Evolutionary conservation across 2,797 vertebrate species (phyloP).

Genomic region (Tapirus indicus): DNA sequence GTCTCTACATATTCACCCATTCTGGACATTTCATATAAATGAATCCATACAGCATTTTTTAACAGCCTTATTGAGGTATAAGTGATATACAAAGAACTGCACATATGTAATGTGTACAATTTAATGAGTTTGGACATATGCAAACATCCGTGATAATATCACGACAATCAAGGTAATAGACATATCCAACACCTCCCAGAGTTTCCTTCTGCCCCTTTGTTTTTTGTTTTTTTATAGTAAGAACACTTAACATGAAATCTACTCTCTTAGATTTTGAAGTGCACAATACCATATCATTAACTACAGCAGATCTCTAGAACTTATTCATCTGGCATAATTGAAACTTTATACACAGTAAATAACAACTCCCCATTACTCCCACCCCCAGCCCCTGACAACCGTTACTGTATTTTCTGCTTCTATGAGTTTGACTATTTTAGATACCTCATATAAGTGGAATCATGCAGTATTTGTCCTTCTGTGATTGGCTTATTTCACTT

Average conservation of each 20-base stretch:
- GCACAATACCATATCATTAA: neutral
- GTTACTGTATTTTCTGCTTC: neutral
- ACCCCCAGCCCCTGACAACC: neutral
- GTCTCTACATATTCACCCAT: neutral
- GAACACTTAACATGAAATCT: slow-evolving; percentile 4
- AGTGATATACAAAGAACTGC: neutral
- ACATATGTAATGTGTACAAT: neutral
- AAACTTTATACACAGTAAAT: neutral
- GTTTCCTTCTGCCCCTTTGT: neutral
- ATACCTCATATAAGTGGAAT: neutral
- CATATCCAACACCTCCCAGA: neutral
- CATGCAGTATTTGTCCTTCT: neutral
- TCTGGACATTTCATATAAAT: neutral
- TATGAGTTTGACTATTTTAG: neutral
- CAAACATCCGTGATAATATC: neutral
- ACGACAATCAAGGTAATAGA: neutral
- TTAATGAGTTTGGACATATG: neutral
- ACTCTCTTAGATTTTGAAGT: neutral
- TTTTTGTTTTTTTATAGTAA: neutral
- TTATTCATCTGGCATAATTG: neutral
- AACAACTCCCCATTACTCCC: neutral
- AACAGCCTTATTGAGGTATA: neutral
- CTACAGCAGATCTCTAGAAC: neutral
- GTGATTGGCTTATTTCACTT: neutral
- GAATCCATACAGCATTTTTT: neutral